These are phyloP conservation scores for Cryptotermes secundus DNA, from an alignment of 1,140 invertebrate species.

Conservation along the genomic window DNA sequence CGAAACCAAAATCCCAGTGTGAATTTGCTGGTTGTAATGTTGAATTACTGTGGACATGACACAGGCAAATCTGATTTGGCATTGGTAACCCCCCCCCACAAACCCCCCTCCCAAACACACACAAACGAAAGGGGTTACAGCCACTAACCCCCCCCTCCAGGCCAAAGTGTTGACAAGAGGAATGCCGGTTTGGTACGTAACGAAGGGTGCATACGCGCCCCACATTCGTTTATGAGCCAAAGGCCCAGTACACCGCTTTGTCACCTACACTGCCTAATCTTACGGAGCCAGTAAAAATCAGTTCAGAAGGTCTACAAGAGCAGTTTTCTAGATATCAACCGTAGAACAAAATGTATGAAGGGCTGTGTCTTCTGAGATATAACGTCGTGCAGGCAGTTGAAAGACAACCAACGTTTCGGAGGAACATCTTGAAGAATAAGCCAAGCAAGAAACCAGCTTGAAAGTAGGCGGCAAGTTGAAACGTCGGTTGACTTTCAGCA, in stretches of 20 bases:
- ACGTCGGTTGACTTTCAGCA: too few relatives aligned
- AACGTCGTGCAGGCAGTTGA: too few relatives aligned
- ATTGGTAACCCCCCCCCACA: not conserved
- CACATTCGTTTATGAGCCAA: not conserved
- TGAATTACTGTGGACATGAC: slow-evolving; percentile 11
- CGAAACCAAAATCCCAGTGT: slow-evolving; percentile 5
- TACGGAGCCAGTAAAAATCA: too few relatives aligned
- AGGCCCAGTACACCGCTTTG: not conserved
- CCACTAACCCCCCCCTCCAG: not conserved
- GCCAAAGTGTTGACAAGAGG: slow-evolving; percentile 14
- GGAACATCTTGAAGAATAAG: too few relatives aligned
- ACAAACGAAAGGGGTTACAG: not conserved
- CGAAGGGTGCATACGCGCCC: not conserved
- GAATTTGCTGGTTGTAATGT: slow-evolving; percentile 11
- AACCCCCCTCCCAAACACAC: not conserved
- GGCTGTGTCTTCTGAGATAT: too few relatives aligned
- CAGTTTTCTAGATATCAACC: too few relatives aligned
- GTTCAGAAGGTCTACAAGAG: too few relatives aligned
- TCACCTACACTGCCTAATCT: not conserved
- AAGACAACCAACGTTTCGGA: too few relatives aligned
- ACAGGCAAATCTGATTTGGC: slow-evolving; percentile 15
- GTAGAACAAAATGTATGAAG: too few relatives aligned
- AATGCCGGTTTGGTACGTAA: not conserved
- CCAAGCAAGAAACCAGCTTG: too few relatives aligned
- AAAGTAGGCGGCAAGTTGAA: too few relatives aligned